These are phyloP conservation scores for Desmodus rotundus DNA, from an alignment of 2,113 vertebrate species.

Conservation along the genomic window DNA sequence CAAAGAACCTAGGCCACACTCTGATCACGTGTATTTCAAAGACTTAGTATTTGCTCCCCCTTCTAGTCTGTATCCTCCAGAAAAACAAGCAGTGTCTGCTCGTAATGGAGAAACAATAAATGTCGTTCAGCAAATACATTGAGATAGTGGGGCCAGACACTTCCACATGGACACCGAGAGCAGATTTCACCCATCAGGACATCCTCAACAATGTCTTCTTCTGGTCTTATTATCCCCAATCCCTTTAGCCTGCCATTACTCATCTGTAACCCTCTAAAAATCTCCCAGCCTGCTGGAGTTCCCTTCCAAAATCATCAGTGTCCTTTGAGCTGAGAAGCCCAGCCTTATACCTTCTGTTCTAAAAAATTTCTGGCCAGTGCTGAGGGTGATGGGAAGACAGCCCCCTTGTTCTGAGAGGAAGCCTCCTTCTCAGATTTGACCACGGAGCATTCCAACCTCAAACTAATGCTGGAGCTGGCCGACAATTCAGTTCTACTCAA, in stretches of 20 bases:
- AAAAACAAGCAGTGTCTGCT: neutral
- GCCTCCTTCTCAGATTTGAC: neutral
- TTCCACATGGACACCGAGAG: neutral
- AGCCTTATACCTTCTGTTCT: neutral
- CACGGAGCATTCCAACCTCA: neutral
- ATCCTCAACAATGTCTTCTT: neutral
- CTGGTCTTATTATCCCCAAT: neutral
- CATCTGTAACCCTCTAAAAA: neutral
- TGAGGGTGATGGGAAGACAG: neutral
- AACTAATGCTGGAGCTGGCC: neutral
- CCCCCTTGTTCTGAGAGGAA: neutral
- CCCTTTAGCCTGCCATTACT: neutral
- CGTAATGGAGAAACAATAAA: neutral
- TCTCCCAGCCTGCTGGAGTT: neutral
- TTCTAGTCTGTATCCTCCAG: neutral
- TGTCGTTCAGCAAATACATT: neutral
- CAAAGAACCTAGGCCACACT: neutral
- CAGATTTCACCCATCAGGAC: neutral
- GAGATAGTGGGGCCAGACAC: neutral
- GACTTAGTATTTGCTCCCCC: neutral
- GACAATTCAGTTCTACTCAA: neutral
- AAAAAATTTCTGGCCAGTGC: neutral
- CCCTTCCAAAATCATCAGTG: neutral
- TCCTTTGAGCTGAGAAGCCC: neutral
- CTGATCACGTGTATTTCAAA: neutral